Evolutionary conservation across 2,797 vertebrate genomes (phyloP).

Genomic region (Chloroceryle amazona): DNA sequence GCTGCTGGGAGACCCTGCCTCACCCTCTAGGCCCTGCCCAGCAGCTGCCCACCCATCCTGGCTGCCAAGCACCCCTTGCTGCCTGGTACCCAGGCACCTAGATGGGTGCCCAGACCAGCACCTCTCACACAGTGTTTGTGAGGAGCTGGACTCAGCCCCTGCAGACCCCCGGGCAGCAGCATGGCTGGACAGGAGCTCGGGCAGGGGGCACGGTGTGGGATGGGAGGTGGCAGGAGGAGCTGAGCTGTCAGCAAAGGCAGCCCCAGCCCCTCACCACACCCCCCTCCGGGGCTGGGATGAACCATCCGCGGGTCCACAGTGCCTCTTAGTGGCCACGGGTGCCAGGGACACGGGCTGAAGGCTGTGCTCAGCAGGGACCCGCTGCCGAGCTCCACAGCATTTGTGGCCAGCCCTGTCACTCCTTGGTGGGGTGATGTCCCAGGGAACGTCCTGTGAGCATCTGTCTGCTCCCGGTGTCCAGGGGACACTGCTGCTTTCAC

Average conservation of each 20-base stretch:
- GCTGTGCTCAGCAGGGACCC: not conserved
- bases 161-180: not conserved
- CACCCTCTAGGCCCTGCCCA: not conserved
- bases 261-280: not conserved
- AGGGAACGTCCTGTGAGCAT: not conserved
- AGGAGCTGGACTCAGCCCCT: not conserved
- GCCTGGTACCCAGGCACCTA: not conserved
- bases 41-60: rapidly evolving
- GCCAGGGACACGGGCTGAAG: too few relatives aligned
- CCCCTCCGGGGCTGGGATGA: not conserved
- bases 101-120: not conserved
- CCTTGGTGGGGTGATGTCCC: too few relatives aligned
- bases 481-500: not conserved
- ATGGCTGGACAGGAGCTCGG: not conserved
- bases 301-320: not conserved
- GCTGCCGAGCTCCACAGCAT: not conserved
- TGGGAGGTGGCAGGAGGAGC: not conserved
- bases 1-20: rapidly evolving
- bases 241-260: rapidly evolving
- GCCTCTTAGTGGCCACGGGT: slow-evolving; percentile 46
- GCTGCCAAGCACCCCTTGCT: not conserved
- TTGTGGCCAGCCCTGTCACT: not conserved
- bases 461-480: not conserved
- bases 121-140: rapidly evolving
- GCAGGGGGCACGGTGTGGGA: rapidly evolving